Percentiles rank a stretch among this genome's conserved stretches.
Conservation (phyloP, 2,113 vertebrate species). For the Lepisosteus oculatus region DNA sequence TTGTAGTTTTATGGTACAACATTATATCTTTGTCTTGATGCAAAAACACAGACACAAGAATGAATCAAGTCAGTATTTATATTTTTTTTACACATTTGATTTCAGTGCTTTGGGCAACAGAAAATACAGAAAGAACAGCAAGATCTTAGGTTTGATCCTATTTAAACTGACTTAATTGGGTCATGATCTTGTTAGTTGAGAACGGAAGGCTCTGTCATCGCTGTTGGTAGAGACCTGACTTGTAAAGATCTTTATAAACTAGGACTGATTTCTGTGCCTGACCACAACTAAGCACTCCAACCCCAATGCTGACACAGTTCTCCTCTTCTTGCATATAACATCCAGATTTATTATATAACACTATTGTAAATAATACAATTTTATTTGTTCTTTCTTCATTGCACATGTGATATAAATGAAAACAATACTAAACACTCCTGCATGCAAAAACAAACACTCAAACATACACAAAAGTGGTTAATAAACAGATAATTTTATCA, state of each 20-base stretch:
- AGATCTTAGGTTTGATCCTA: constrained; percentile 58
- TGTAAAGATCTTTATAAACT: constrained; percentile 11
- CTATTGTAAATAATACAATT: background rate
- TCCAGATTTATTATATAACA: background rate
- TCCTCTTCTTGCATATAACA: background rate
- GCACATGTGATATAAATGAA: no score
- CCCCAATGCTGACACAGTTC: background rate
- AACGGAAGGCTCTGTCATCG: background rate
- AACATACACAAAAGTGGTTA: background rate
- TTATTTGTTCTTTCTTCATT: no score
- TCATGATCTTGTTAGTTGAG: constrained; percentile 27
- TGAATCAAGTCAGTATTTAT: constrained; percentile 51
- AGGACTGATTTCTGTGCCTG: background rate
- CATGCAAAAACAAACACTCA: no score
- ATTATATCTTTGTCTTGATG: background rate
- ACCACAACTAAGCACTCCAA: background rate
- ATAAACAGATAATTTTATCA: no score
- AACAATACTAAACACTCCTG: no score
- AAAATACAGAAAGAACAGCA: constrained; percentile 8
- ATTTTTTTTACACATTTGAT: constrained; percentile 50
- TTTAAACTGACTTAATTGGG: constrained; percentile 61
- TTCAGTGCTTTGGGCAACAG: constrained; percentile 17
- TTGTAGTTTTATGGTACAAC: no score
- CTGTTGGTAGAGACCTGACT: constrained; percentile 17
- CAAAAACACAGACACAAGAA: constrained; percentile 12